Conservation (phyloP, 2,888 invertebrate genomes). For the Drosophila pseudotalamancana region DNA sequence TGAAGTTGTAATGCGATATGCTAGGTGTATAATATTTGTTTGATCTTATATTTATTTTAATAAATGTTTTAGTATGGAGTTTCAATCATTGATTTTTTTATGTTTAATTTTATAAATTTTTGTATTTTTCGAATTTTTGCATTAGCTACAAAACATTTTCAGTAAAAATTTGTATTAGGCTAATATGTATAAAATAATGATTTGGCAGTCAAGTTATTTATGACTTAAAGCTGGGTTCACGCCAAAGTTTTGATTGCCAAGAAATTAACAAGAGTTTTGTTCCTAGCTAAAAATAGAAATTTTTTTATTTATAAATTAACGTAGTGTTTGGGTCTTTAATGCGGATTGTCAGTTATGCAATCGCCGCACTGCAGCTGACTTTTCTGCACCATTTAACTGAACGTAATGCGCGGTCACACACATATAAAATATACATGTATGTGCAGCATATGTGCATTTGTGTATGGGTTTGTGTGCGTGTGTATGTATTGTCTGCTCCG, state of each 20-base stretch:
- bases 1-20: neutral
- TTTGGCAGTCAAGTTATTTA: too few relatives aligned
- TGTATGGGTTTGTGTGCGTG: slow-evolving; percentile 1
- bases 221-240: too few relatives aligned
- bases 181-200: too few relatives aligned
- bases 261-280: too few relatives aligned
- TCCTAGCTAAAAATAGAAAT: neutral
- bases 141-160: too few relatives aligned
- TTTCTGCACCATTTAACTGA: slow-evolving; percentile 29
- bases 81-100: neutral
- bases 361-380: slow-evolving; percentile 45
- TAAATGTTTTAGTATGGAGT: neutral
- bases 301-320: neutral
- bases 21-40: too few relatives aligned
- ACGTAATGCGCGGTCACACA: slow-evolving; percentile 10
- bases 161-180: too few relatives aligned
- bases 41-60: neutral
- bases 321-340: neutral
- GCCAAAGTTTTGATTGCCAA: too few relatives aligned
- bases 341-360: slow-evolving; percentile 23
- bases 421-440: slow-evolving; percentile 1
- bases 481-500: slow-evolving; percentile 1
- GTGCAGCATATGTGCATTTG: slow-evolving; percentile 49
- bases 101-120: too few relatives aligned
- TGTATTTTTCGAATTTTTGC: too few relatives aligned